Percentiles rank a stretch among this genome's conserved stretches.
phyloP scores from a whole-genome alignment of 1,140 invertebrate genomes.

The Dinothrombium tinctorium region DNA sequence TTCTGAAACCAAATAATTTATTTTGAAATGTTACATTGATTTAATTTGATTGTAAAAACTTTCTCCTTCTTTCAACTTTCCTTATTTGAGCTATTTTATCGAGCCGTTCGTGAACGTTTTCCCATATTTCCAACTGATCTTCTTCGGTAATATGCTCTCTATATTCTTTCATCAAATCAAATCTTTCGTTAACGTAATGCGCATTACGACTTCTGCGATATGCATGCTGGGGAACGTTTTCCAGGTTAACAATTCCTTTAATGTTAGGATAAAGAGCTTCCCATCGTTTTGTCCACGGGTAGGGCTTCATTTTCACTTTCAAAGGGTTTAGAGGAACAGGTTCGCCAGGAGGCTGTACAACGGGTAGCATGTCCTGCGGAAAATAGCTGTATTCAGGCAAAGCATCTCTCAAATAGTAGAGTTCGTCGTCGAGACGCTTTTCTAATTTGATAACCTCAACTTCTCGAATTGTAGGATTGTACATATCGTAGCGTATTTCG shows the following conservation, averaged over 20 bases:
- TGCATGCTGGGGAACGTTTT: constrained; percentile 24
- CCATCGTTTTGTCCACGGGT: constrained; percentile 64
- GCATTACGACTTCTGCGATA: constrained; percentile 28
- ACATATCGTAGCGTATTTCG: constrained; percentile 69
- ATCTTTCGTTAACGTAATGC: constrained; percentile 57
- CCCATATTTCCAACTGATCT: constrained; percentile 57
- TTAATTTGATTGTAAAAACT: no score
- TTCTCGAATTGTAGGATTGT: constrained; percentile 70
- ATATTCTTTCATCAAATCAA: constrained; percentile 80
- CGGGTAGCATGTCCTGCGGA: constrained; percentile 67
- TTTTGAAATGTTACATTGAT: no score
- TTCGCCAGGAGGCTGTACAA: constrained; percentile 41
- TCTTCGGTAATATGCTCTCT: constrained; percentile 60
- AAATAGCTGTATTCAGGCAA: constrained; percentile 76
- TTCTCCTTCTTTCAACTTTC: background rate
- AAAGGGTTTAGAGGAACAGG: constrained; percentile 62
- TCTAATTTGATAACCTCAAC: constrained; percentile 77
- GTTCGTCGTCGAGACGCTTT: constrained; percentile 68
- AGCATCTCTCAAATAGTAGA: constrained; percentile 81
- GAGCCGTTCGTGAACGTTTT: constrained; percentile 51
- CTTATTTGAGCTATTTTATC: constrained; percentile 26
- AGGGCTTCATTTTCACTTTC: constrained; percentile 59
- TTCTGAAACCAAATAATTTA: no score
- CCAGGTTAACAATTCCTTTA: constrained; percentile 26
- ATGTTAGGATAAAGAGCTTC: constrained; percentile 40